Conservation (phyloP, 2,888 invertebrate genomes). For the Thecophora atra region DNA sequence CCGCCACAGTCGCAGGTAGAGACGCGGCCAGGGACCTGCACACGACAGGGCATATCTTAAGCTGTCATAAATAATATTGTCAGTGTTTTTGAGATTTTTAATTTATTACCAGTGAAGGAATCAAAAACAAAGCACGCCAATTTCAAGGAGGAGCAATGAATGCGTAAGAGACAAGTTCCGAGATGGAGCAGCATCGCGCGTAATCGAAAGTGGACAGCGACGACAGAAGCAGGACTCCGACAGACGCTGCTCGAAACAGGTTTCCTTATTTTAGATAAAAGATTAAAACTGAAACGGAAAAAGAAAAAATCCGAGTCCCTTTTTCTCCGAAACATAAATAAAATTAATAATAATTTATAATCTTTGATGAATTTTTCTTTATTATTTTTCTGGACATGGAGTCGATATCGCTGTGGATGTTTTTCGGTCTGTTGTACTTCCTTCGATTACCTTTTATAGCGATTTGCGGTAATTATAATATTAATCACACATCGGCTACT, state of each 20-base stretch:
- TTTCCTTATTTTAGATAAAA: conserved; percentile 37
- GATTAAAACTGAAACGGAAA: conserved; percentile 1
- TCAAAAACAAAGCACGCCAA: neutral
- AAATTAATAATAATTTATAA: conserved; percentile 18
- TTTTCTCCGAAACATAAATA: conserved; percentile 27
- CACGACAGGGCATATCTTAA: conserved; percentile 35
- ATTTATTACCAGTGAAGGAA: conserved; percentile 33
- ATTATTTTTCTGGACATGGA: conserved; percentile 32
- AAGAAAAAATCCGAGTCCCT: neutral
- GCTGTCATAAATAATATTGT: conserved; percentile 42
- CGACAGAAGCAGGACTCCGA: neutral
- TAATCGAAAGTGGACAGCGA: conserved; percentile 42
- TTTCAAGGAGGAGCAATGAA: neutral
- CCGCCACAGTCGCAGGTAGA: neutral
- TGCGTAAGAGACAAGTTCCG: conserved; percentile 28
- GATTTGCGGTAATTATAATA: conserved; percentile 24
- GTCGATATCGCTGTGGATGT: conserved; percentile 13
- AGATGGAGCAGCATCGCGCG: conserved; percentile 2
- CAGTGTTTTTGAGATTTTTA: conserved; percentile 38
- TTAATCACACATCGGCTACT: conserved; percentile 11
- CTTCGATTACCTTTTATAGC: conserved; percentile 11
- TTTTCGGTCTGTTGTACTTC: neutral
- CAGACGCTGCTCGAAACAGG: conserved; percentile 27
- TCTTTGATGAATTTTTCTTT: conserved; percentile 41
- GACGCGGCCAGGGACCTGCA: neutral